Percentiles rank a stretch among this genome's conserved stretches.
phyloP scores from a whole-genome alignment of 1,140 invertebrate species.

The Ganaspis sp. region DNA sequence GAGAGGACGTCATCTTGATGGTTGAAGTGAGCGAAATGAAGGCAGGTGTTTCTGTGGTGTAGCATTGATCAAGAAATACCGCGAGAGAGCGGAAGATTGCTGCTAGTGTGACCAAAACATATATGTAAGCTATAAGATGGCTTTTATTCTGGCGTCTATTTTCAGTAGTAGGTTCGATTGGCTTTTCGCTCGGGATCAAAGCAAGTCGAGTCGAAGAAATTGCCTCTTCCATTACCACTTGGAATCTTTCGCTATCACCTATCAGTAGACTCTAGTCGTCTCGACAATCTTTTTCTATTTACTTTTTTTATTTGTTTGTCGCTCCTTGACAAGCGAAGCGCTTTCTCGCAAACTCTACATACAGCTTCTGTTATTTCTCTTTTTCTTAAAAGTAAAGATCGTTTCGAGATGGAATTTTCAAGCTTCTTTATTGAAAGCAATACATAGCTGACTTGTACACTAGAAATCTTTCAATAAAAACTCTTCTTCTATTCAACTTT shows the following conservation, averaged over 20 bases:
- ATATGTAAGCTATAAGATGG: constrained; percentile 18
- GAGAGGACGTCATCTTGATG: not conserved
- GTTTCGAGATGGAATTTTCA: constrained; percentile 23
- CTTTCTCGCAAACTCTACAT: constrained; percentile 17
- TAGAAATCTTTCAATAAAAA: constrained; percentile 23
- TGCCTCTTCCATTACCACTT: constrained; percentile 30
- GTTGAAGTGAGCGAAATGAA: not conserved
- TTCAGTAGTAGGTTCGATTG: constrained; percentile 22
- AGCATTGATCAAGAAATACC: not conserved
- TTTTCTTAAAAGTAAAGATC: constrained; percentile 12
- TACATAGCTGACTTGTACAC: constrained; percentile 27
- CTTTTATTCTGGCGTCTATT: constrained; percentile 10
- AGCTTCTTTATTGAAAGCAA: constrained; percentile 29
- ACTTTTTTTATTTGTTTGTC: constrained; percentile 19
- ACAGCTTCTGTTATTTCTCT: constrained; percentile 14
- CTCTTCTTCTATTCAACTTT: constrained; percentile 2
- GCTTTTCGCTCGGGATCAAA: constrained; percentile 19
- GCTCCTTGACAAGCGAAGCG: constrained; percentile 18
- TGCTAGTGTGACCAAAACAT: not conserved
- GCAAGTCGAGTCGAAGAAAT: constrained; percentile 21
- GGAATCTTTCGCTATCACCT: constrained; percentile 13
- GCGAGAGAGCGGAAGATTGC: not conserved
- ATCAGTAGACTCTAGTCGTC: not conserved
- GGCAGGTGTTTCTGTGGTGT: not conserved
- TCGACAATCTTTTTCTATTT: constrained; percentile 29